Conservation (phyloP, 1,140 invertebrate species). For the Oedothorax gibbosus region DNA sequence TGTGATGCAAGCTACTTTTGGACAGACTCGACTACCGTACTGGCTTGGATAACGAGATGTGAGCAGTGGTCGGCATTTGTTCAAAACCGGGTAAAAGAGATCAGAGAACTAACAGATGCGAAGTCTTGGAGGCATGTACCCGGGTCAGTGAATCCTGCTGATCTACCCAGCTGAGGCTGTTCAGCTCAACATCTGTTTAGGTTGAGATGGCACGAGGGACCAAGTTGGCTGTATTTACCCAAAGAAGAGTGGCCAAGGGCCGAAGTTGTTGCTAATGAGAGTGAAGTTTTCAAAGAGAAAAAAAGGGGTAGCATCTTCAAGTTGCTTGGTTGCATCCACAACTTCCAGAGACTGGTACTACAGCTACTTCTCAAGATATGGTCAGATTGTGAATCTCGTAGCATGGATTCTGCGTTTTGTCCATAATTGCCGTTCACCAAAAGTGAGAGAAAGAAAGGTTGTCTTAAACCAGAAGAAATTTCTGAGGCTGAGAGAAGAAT, state of each 20-base stretch:
- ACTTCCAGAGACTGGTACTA: background rate
- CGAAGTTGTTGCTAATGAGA: conserved; percentile 33
- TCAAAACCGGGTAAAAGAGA: background rate
- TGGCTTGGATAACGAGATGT: conserved; percentile 28
- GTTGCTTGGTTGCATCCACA: conserved; percentile 8
- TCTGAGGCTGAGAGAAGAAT: conserved; percentile 41
- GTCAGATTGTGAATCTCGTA: background rate
- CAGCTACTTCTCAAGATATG: background rate
- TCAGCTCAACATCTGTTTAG: background rate
- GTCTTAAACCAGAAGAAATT: conserved; percentile 25
- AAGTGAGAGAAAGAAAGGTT: conserved; percentile 26
- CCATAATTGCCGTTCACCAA: conserved; percentile 1
- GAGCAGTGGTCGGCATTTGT: background rate
- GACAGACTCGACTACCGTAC: background rate
- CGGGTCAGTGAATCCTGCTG: background rate
- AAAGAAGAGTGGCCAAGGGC: conserved; percentile 28
- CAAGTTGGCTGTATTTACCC: conserved; percentile 3
- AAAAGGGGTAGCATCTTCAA: conserved; percentile 13
- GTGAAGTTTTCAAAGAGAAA: conserved; percentile 46
- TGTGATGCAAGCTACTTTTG: background rate
- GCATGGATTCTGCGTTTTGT: conserved; percentile 2
- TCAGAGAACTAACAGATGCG: background rate
- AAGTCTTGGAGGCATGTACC: conserved; percentile 4
- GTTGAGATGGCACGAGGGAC: background rate
- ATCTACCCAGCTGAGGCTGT: background rate